These are phyloP conservation scores for Poecilia latipinna DNA, from an alignment of 2,113 vertebrate genomes.

Conservation along the genomic window DNA sequence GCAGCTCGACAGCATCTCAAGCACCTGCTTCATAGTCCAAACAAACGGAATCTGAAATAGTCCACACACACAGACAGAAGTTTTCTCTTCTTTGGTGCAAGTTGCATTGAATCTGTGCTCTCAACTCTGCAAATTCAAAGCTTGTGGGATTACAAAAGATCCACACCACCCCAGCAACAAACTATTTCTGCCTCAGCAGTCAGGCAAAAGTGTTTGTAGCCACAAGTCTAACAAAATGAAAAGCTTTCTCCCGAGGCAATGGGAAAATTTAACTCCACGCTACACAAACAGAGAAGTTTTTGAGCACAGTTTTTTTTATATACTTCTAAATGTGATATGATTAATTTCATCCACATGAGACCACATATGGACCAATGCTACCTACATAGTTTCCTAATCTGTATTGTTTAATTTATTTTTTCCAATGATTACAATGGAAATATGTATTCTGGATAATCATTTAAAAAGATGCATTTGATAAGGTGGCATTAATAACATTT, in stretches of 20 bases:
- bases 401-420: background rate
- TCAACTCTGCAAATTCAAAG: slow-evolving; percentile 10
- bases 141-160: slow-evolving; percentile 35
- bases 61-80: background rate
- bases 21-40: background rate
- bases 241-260: slow-evolving; percentile 5
- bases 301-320: background rate
- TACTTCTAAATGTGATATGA: background rate
- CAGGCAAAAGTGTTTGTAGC: slow-evolving; percentile 9
- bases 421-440: background rate
- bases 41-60: background rate
- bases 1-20: background rate
- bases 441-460: background rate
- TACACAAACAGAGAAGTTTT: background rate
- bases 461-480: background rate
- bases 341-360: too few relatives aligned
- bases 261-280: background rate
- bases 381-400: background rate
- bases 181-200: slow-evolving; percentile 14
- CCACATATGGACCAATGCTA: too few relatives aligned
- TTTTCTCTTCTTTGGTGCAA: background rate
- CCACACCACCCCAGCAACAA: background rate
- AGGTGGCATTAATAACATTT: background rate
- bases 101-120: slow-evolving; percentile 7
- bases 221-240: slow-evolving; percentile 20